Base-by-base conservation (phyloP, 1,140 invertebrate species). In the Aphelenchoides besseyi region DNA sequence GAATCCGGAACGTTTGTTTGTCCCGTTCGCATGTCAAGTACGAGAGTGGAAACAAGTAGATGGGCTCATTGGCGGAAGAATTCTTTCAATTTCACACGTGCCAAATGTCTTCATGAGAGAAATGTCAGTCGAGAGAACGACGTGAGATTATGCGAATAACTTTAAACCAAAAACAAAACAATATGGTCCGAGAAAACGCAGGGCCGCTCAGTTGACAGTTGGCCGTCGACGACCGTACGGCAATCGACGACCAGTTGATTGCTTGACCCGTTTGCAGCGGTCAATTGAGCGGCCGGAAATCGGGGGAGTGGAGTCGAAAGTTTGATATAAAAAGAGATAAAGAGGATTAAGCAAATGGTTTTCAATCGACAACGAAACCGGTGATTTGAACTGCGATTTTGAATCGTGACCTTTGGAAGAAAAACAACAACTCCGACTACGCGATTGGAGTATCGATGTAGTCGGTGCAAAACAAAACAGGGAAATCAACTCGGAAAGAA, bases 381-480 rank as follows among this genome's bases (percentile, higher is more conserved):
- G 23, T 12, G 41, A 48, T 12, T 48, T 48, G 12, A 48, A 48
- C 41, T 48, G 41, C 41, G 41, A 48, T 48, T n/a, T n/a, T n/a
- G n/a, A n/a, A n/a, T 48, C 41, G 41, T 48, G 23, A 16, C 41
- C 12, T 16, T 16, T 23, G 41, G 23, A 48, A 12, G 41, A 23
- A 48, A 48, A 48, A 48, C 41, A 48, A 48, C 41, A 23, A 48
- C n/a, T n/a, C n/a, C n/a, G n/a, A n/a, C n/a, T n/a, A n/a, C n/a
- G n/a, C n/a, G n/a, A n/a, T n/a, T n/a, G n/a, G n/a, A n/a, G n/a
- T n/a, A n/a, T n/a, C n/a, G n/a, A n/a, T n/a, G n/a, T n/a, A n/a
- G n/a, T n/a, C n/a, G n/a, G n/a, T n/a, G n/a, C n/a, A 48, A 23
- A 48, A 48, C 12, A 48, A 12, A 48, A 48, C 12, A 16, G 41